These are phyloP conservation scores for Zygaena filipendulae DNA, from an alignment of 2,888 invertebrate genomes.

Conservation along the genomic window DNA sequence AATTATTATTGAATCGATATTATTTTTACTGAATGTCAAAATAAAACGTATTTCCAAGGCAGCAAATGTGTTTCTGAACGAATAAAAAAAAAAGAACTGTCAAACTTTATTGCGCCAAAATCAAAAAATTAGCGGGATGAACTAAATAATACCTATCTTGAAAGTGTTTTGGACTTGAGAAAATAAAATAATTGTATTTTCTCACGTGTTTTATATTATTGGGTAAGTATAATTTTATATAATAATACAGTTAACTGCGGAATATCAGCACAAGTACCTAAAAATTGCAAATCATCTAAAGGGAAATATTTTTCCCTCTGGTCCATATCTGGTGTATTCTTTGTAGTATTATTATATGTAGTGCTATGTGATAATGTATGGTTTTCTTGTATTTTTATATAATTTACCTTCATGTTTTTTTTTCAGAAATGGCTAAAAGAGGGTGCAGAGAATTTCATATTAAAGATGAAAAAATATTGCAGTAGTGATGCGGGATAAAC, in stretches of 20 bases:
- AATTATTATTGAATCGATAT: constrained; percentile 10
- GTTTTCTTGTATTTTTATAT: constrained; percentile 9
- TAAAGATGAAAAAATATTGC: constrained; percentile 14
- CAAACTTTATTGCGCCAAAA: constrained; percentile 14
- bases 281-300: constrained; percentile 10
- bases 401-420: constrained; percentile 8
- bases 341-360: constrained; percentile 9
- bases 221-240: constrained; percentile 12
- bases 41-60: constrained; percentile 10
- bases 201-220: constrained; percentile 12
- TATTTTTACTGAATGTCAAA: constrained; percentile 9
- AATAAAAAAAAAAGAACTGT: constrained; percentile 7
- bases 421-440: constrained; percentile 8
- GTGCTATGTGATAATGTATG: constrained; percentile 9
- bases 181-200: constrained; percentile 9
- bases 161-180: constrained; percentile 1
- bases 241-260: constrained; percentile 14
- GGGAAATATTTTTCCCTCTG: constrained; percentile 7
- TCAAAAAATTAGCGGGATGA: constrained; percentile 14
- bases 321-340: constrained; percentile 7
- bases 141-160: constrained; percentile 12
- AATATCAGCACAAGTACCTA: constrained; percentile 14
- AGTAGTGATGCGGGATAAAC: too few relatives aligned
- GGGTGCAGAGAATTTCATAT: constrained; percentile 12
- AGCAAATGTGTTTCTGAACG: constrained; percentile 7